Evolutionary conservation across 2,888 invertebrate genomes (phyloP), one percentile per base, ranked within the genome.

Genomic region (Atethmia centrago): DNA sequence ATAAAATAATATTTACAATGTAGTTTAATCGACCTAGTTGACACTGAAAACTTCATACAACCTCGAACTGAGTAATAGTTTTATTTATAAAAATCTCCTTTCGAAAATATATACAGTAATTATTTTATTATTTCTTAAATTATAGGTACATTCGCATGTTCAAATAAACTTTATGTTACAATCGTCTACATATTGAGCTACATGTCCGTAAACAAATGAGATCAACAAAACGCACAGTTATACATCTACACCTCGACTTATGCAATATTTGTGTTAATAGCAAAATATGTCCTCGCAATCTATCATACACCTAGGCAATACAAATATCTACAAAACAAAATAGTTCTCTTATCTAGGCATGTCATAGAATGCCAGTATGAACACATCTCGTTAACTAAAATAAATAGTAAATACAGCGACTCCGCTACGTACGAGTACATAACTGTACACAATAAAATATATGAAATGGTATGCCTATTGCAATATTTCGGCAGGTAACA

Each of bases 161-260:
- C 88, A 92, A 91, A 93, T 93, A 93, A 93, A 93, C 87, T 94
- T 92, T 92, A 92, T 92, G 87, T 90, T 93, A 95, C 93, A 94
- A 87, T 90, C 90, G 90, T 92, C 91, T 94, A 94, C 91, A 94
- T 91, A 95, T 95, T 95, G 95, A 95, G 95, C 95, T 95, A 95
- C 91, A 93, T 92, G 91, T 94, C 88, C 93, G 92, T 95, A 94
- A 94, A 95, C 94, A 94, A 94, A 94, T 95, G 96, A 96, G 95
- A 95, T 95, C 95, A 96, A 95, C 94, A 93, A 94, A 93, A 93
- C 94, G 92, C 95, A 92, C 93, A 88, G 61, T 77, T 90, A 88
- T 89, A 84, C 88, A 88, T 88, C 88, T 87, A 90, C 86, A 85
- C 79, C 74, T 81, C 80, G 71, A 83, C 86, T 87, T 84, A 89